phyloP scores from a whole-genome alignment of 1,140 invertebrate genomes.

The Melipona quadrifasciata region DNA sequence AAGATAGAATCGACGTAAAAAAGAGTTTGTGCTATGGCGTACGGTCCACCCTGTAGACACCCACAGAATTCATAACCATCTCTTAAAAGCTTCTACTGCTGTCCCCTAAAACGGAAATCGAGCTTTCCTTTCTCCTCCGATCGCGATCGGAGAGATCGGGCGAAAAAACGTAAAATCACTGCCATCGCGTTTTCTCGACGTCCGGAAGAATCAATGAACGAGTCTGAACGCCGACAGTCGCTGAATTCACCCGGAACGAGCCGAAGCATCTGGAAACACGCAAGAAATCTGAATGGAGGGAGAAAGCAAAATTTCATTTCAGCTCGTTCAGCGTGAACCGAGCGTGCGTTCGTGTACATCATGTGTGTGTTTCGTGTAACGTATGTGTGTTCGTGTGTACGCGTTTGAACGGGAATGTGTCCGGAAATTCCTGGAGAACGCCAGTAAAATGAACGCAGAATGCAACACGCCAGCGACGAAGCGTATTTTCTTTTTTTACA shows the following conservation, averaged over 20 bases:
- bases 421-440: constrained; percentile 36
- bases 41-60: constrained; percentile 57
- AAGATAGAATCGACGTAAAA: background rate
- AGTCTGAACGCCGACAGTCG: background rate
- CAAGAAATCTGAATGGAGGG: background rate
- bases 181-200: background rate
- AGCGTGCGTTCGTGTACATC: no score
- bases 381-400: background rate
- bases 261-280: background rate
- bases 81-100: constrained; percentile 26
- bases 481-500: background rate
- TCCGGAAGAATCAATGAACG: constrained; percentile 5
- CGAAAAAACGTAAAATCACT: constrained; percentile 14
- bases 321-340: background rate
- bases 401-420: constrained; percentile 51
- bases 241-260: background rate
- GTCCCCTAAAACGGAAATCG: constrained; percentile 5
- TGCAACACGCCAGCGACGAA: constrained; percentile 22
- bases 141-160: background rate
- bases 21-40: constrained; percentile 18
- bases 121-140: background rate
- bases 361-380: no score
- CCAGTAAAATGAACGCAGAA: constrained; percentile 38
- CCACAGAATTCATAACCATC: constrained; percentile 14
- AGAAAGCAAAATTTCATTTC: background rate